A percentile compares a stretch with the other conserved stretches of the same genome.
Evolutionary conservation across 2,797 vertebrate species (phyloP).

Genomic region (Diglossa cyanea): DNA sequence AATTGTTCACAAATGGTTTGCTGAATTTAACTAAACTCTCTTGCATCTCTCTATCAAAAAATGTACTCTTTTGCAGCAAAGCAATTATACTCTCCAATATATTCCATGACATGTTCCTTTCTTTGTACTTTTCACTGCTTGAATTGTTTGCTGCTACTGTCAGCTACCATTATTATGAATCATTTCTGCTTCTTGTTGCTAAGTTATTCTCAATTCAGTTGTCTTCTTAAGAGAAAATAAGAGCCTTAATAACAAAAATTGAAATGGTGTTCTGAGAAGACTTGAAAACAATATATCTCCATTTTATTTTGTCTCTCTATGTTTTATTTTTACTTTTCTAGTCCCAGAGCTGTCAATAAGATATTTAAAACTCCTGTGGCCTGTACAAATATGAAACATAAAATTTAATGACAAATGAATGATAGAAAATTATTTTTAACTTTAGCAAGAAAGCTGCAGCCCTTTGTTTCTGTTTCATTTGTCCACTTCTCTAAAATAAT

Average conservation of each 20-base stretch:
- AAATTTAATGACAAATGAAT: neutral
- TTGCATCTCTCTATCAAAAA: neutral
- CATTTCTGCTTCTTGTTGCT: neutral
- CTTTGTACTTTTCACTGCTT: neutral
- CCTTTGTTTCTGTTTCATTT: neutral
- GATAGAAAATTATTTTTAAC: neutral
- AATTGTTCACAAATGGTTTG: neutral
- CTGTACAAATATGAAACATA: neutral
- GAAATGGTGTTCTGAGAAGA: neutral
- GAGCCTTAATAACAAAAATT: neutral
- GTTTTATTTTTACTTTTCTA: neutral
- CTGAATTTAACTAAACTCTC: neutral
- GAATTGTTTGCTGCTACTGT: slow-evolving; percentile 3
- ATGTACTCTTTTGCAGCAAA: neutral
- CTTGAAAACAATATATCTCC: neutral
- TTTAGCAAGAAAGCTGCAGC: neutral
- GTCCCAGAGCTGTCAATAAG: neutral
- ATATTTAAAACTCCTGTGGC: neutral
- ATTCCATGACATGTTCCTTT: neutral
- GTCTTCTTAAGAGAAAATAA: neutral
- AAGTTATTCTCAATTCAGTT: neutral
- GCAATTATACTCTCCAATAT: neutral
- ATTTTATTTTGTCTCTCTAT: neutral
- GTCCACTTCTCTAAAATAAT: neutral
- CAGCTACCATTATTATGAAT: neutral